Percentiles rank a stretch among this genome's conserved stretches.
Conservation (phyloP, 2,797 vertebrate genomes). For the Eulemur rubriventer region DNA sequence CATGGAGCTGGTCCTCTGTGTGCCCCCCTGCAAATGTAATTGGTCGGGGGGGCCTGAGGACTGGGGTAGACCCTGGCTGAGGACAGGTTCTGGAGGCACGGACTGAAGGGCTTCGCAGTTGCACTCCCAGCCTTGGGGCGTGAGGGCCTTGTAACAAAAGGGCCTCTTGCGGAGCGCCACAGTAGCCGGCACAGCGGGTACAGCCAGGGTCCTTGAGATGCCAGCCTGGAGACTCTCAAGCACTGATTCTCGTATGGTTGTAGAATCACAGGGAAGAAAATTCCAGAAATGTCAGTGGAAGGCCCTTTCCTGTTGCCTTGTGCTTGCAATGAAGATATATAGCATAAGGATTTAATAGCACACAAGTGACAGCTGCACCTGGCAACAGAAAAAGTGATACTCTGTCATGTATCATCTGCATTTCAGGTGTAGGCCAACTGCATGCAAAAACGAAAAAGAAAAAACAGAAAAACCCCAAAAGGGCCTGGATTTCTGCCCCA, state of each 20-base stretch:
- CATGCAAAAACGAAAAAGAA: neutral
- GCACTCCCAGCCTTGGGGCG: no score
- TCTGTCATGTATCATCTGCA: neutral
- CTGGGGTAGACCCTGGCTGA: rapidly evolving
- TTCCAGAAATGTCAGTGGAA: neutral
- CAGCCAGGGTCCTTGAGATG: neutral
- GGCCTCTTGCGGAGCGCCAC: neutral
- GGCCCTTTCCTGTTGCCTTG: neutral
- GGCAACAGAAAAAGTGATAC: neutral
- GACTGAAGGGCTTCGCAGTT: neutral
- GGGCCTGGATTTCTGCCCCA: neutral
- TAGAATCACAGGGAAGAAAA: neutral
- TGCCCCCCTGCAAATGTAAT: neutral
- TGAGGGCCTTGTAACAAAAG: neutral
- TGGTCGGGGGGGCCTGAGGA: neutral
- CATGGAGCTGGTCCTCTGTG: neutral
- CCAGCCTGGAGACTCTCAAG: neutral
- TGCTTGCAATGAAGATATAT: neutral
- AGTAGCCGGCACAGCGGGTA: neutral
- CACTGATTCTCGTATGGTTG: neutral
- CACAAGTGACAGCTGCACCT: neutral
- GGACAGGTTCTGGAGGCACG: neutral
- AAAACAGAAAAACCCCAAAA: neutral
- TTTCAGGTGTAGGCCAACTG: neutral
- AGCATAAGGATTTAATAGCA: neutral